These are phyloP conservation scores for Timandra comae DNA, from an alignment of 2,888 invertebrate genomes.

Conservation along the genomic window DNA sequence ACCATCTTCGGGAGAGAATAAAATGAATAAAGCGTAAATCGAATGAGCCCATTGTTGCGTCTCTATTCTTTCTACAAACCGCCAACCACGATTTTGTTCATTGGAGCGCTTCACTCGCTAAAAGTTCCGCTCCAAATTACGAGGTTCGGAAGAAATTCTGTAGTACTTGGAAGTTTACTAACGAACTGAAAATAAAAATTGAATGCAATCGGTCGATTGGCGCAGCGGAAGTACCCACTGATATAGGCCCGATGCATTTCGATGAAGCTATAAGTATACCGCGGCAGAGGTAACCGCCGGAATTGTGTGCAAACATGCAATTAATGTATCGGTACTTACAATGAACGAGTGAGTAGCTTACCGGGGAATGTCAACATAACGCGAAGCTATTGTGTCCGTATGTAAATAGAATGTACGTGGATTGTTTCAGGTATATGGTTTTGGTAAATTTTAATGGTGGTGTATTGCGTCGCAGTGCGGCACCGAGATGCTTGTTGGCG, in stretches of 20 bases:
- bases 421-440: slow-evolving; percentile 49
- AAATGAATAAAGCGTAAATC: slow-evolving; percentile 48
- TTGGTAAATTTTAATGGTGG: slow-evolving; percentile 56
- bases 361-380: slow-evolving; percentile 36
- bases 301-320: slow-evolving; percentile 23
- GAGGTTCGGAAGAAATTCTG: slow-evolving; percentile 43
- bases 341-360: slow-evolving; percentile 11
- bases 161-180: slow-evolving; percentile 36
- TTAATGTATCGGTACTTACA: slow-evolving; percentile 25
- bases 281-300: slow-evolving; percentile 13
- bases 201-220: slow-evolving; percentile 30
- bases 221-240: slow-evolving; percentile 17
- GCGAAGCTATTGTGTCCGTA: slow-evolving; percentile 29
- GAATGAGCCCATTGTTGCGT: slow-evolving; percentile 51
- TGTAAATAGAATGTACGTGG: slow-evolving; percentile 43
- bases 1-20: slow-evolving; percentile 33
- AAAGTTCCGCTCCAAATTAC: slow-evolving; percentile 53
- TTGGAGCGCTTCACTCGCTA: slow-evolving; percentile 35
- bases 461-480: slow-evolving; percentile 57
- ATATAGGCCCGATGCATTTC: slow-evolving; percentile 20
- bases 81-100: slow-evolving; percentile 45
- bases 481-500: slow-evolving; percentile 30
- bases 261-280: slow-evolving; percentile 22
- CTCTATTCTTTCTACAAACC: slow-evolving; percentile 48
- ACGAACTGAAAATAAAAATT: slow-evolving; percentile 46